phyloP scores from a whole-genome alignment of 2,888 invertebrate genomes.

The Abrostola tripartita region DNA sequence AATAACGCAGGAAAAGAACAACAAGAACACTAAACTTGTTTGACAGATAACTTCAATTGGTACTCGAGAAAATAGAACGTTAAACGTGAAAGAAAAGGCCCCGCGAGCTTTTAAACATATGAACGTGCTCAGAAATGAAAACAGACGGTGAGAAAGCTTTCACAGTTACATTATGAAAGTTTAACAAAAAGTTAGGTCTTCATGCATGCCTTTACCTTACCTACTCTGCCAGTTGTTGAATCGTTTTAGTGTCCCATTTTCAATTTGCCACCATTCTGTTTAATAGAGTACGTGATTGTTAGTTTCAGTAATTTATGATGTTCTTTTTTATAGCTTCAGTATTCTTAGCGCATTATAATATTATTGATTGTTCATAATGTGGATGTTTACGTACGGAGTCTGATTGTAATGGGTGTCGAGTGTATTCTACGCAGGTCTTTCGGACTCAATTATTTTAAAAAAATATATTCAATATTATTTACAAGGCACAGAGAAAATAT shows the following conservation, averaged over 20 bases:
- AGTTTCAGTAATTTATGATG: too few species aligned
- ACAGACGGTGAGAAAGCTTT: slow-evolving; percentile 49
- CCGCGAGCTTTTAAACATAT: slow-evolving; percentile 52
- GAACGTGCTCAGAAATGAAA: slow-evolving; percentile 65
- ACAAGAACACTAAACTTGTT: slow-evolving; percentile 19
- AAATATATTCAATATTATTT: too few species aligned
- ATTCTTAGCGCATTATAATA: too few species aligned
- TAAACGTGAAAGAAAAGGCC: slow-evolving; percentile 35
- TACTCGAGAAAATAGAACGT: slow-evolving; percentile 24
- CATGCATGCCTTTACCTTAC: slow-evolving; percentile 11
- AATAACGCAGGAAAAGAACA: slow-evolving; percentile 12
- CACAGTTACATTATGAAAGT: slow-evolving; percentile 49
- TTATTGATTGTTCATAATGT: too few species aligned
- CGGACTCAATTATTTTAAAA: too few species aligned
- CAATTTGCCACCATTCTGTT: neutral
- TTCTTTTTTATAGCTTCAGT: too few species aligned
- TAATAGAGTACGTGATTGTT: neutral
- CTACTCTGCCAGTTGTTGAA: slow-evolving; percentile 21
- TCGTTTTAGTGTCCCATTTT: slow-evolving; percentile 13
- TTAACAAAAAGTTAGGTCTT: slow-evolving; percentile 43
- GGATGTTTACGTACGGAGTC: too few species aligned
- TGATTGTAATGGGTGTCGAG: too few species aligned
- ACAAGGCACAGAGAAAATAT: too few species aligned
- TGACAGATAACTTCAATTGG: slow-evolving; percentile 34
- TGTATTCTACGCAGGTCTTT: too few species aligned